These are phyloP conservation scores for Dreissena rostriformis DNA, from an alignment of 1,140 invertebrate species.

Conservation along the genomic window DNA sequence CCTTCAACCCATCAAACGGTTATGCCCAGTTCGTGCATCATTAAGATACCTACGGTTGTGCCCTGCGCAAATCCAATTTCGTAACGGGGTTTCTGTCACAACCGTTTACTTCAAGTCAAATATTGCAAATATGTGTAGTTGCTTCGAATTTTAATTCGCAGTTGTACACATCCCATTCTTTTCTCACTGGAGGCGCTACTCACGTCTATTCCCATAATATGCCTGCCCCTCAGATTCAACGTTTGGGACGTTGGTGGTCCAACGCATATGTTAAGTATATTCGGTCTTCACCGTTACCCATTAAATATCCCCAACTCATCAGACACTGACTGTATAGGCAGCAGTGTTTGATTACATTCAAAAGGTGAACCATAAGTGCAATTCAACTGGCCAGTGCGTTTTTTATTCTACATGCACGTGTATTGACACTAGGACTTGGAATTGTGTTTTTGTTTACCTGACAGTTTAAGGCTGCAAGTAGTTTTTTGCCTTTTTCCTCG, in stretches of 20 bases:
- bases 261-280: conserved; percentile 26
- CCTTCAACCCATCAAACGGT: neutral
- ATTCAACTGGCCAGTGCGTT: too few species aligned
- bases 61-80: neutral
- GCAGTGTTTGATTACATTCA: too few species aligned
- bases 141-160: neutral
- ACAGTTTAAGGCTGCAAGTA: too few species aligned
- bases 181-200: conserved; percentile 32
- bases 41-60: neutral
- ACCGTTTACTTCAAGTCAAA: neutral
- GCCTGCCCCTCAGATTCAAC: conserved; percentile 4
- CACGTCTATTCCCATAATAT: conserved; percentile 4
- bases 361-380: too few species aligned
- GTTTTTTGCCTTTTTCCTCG: too few species aligned
- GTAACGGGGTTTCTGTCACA: neutral
- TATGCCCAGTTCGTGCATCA: conserved; percentile 21
- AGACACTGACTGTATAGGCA: too few species aligned
- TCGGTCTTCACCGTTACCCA: neutral
- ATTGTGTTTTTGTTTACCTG: too few species aligned
- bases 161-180: conserved; percentile 22
- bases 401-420: too few species aligned
- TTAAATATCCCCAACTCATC: too few species aligned
- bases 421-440: too few species aligned
- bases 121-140: conserved; percentile 2
- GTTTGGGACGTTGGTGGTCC: conserved; percentile 25